phyloP scores from a whole-genome alignment of 1,140 invertebrate species.

The Bombyx mandarina region DNA sequence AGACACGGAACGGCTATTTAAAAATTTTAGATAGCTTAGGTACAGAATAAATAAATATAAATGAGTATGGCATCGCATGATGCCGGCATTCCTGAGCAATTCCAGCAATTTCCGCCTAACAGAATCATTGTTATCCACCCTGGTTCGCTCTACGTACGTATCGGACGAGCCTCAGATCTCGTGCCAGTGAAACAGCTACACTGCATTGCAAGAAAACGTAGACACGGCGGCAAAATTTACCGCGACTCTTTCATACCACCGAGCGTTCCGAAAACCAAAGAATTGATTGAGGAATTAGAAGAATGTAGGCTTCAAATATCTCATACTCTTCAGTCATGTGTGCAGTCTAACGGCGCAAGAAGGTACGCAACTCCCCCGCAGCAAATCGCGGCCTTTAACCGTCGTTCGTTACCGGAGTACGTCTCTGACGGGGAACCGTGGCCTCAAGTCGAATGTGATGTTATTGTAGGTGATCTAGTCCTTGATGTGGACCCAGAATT shows the following conservation, averaged over 20 bases:
- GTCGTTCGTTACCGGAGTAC: constrained; percentile 79
- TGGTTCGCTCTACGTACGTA: constrained; percentile 89
- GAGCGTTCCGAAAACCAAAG: constrained; percentile 73
- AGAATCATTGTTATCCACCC: constrained; percentile 95
- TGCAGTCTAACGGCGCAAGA: constrained; percentile 84
- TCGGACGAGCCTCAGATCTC: constrained; percentile 91
- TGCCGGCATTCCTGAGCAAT: constrained; percentile 47
- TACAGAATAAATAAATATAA: constrained; percentile 13
- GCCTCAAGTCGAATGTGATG: constrained; percentile 74
- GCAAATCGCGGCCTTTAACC: constrained; percentile 89
- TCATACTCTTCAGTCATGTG: constrained; percentile 86
- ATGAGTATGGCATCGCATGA: constrained; percentile 55
- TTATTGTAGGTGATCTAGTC: constrained; percentile 79
- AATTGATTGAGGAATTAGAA: constrained; percentile 82
- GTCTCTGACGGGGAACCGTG: constrained; percentile 71
- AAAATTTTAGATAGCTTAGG: constrained; percentile 4
- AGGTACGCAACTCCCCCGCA: constrained; percentile 88
- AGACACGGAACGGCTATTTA: no score
- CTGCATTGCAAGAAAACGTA: constrained; percentile 83
- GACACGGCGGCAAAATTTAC: constrained; percentile 72
- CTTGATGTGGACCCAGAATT: constrained; percentile 81
- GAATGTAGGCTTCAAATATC: constrained; percentile 86
- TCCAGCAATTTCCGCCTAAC: constrained; percentile 79
- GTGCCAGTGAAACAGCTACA: constrained; percentile 89
- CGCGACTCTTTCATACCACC: constrained; percentile 78